A percentile compares a stretch with the other conserved stretches of the same genome.
Conservation (phyloP, 2,888 invertebrate genomes). For the Amphimallon solstitiale region DNA sequence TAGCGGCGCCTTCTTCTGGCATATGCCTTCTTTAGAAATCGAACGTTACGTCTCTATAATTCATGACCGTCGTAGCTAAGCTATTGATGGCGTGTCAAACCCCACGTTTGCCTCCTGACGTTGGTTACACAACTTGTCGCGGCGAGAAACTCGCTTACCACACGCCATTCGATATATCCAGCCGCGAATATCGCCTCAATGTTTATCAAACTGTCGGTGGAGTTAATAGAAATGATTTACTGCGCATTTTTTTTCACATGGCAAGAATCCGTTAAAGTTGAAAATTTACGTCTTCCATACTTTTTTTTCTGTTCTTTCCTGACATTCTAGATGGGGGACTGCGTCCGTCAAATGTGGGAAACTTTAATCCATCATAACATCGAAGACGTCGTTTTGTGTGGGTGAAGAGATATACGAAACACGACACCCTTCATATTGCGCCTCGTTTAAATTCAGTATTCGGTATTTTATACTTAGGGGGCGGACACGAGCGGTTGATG, state of each 20-base stretch:
- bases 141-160: not conserved
- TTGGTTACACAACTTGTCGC: too few species aligned
- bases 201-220: slow-evolving; percentile 4
- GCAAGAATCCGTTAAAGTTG: not conserved
- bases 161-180: not conserved
- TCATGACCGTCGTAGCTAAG: too few species aligned
- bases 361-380: slow-evolving; percentile 8
- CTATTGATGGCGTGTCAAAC: too few species aligned
- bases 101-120: too few species aligned
- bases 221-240: slow-evolving; percentile 8
- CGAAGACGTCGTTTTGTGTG: not conserved
- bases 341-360: not conserved
- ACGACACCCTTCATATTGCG: too few species aligned
- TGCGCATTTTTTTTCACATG: not conserved
- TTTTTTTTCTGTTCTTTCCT: not conserved
- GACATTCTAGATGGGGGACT: not conserved
- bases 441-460: too few species aligned
- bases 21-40: too few species aligned
- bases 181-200: not conserved
- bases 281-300: not conserved
- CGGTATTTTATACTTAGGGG: too few species aligned
- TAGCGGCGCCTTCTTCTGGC: too few species aligned
- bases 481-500: too few species aligned
- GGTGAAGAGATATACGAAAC: not conserved
- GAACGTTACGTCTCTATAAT: too few species aligned